These are phyloP conservation scores for Microtus ochrogaster DNA, from an alignment of 2,113 vertebrate species.

Conservation along the genomic window DNA sequence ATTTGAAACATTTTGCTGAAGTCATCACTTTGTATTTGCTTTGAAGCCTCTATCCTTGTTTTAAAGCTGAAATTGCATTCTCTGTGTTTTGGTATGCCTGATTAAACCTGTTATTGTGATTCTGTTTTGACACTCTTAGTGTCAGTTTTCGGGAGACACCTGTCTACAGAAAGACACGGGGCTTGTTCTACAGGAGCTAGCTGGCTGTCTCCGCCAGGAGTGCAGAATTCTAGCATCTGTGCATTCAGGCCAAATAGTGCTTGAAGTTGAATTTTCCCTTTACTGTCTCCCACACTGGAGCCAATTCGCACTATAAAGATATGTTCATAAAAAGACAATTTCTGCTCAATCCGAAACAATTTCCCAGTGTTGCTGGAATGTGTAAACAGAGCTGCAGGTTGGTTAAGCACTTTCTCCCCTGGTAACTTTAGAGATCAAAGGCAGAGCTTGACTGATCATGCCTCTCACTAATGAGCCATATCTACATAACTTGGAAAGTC, in stretches of 20 bases:
- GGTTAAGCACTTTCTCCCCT: background rate
- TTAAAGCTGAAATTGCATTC: slow-evolving; percentile 11
- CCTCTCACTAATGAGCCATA: slow-evolving; percentile 1
- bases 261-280: slow-evolving; percentile 49
- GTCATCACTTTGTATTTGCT: slow-evolving; percentile 68
- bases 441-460: background rate
- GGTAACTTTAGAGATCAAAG: background rate
- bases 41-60: slow-evolving; percentile 48
- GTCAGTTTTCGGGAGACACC: slow-evolving; percentile 73
- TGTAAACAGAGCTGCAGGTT: slow-evolving; percentile 12
- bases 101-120: slow-evolving; percentile 74
- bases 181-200: slow-evolving; percentile 10
- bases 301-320: slow-evolving; percentile 34
- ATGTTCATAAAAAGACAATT: background rate
- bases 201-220: slow-evolving; percentile 54
- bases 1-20: slow-evolving; percentile 73
- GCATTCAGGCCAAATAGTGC: slow-evolving; percentile 51
- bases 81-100: slow-evolving; percentile 52
- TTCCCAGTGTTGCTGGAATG: background rate
- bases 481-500: background rate
- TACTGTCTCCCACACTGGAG: slow-evolving; percentile 29
- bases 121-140: slow-evolving; percentile 76
- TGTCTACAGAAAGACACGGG: slow-evolving; percentile 62
- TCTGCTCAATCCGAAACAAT: slow-evolving; percentile 8
- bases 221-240: slow-evolving; percentile 53